These are phyloP conservation scores for Avahi laniger DNA, from an alignment of 2,797 vertebrate species.

Conservation along the genomic window DNA sequence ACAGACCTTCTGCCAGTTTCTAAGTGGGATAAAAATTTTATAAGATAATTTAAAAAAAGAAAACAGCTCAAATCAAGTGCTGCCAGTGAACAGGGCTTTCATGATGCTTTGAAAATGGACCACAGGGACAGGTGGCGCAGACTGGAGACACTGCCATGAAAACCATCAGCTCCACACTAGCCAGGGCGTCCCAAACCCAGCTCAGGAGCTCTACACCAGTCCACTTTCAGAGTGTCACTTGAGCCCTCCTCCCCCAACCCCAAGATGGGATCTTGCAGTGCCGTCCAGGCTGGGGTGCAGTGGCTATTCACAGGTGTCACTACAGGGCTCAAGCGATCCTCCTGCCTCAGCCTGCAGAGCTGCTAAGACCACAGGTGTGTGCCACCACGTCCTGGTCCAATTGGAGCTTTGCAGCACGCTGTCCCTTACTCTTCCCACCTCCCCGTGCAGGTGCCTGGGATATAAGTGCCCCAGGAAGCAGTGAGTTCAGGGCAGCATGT, in stretches of 20 bases:
- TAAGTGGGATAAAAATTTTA: not conserved
- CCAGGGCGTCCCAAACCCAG: not conserved
- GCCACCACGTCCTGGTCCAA: not conserved
- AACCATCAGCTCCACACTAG: fast-evolving
- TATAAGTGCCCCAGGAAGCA: not conserved
- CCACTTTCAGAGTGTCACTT: not conserved
- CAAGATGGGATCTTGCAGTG: not conserved
- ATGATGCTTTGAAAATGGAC: not conserved
- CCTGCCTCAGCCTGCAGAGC: not conserved
- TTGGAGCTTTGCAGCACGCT: not conserved
- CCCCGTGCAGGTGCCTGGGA: not conserved
- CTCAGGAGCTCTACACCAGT: too few relatives aligned
- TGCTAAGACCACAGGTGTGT: too few relatives aligned
- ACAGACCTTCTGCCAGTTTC: not conserved
- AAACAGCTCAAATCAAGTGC: not conserved
- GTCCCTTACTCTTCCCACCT: not conserved
- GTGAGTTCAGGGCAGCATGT: not conserved
- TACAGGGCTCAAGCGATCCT: not conserved
- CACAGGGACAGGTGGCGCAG: fast-evolving
- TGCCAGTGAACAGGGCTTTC: not conserved
- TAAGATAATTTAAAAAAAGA: not conserved
- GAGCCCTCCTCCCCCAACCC: too few relatives aligned
- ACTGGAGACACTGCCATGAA: not conserved
- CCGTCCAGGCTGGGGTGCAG: not conserved
- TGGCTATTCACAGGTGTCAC: too few relatives aligned